phyloP scores from a whole-genome alignment of 1,140 invertebrate species.

The Dolichoris vasculosae region DNA sequence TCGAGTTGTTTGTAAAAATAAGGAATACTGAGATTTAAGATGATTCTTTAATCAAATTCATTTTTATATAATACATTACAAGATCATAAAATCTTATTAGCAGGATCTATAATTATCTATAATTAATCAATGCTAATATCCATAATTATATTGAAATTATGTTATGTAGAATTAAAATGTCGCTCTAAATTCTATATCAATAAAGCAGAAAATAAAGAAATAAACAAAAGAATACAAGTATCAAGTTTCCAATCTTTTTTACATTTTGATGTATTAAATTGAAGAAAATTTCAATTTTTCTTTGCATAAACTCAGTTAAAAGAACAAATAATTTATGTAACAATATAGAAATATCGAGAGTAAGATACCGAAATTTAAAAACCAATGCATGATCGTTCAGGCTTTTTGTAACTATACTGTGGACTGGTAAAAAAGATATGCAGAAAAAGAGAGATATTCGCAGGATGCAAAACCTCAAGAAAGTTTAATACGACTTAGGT shows the following conservation, averaged over 20 bases:
- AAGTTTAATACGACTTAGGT: conserved; percentile 45
- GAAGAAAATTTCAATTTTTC: conserved; percentile 46
- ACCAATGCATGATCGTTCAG: conserved; percentile 3
- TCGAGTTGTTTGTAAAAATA: neutral
- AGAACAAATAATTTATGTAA: neutral
- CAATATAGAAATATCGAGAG: neutral
- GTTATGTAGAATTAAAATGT: neutral
- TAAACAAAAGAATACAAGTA: neutral
- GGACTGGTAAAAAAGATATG: neutral
- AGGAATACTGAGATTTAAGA: too few species aligned
- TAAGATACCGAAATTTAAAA: conserved; percentile 47
- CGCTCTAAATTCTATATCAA: conserved; percentile 24
- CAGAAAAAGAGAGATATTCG: conserved; percentile 38
- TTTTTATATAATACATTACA: neutral
- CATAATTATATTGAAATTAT: neutral
- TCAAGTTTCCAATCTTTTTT: neutral
- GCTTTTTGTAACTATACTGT: neutral
- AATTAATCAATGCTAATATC: too few species aligned
- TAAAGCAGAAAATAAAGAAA: neutral
- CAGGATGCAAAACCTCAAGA: conserved; percentile 27
- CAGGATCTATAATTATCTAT: too few species aligned
- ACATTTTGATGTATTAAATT: conserved; percentile 23
- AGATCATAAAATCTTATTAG: too few species aligned
- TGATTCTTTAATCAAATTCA: neutral
- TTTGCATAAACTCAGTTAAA: neutral